Evolutionary conservation across 1,140 invertebrate species (phyloP), one percentile per base, ranked within the genome.

Genomic region (Xylocopa sonorina): DNA sequence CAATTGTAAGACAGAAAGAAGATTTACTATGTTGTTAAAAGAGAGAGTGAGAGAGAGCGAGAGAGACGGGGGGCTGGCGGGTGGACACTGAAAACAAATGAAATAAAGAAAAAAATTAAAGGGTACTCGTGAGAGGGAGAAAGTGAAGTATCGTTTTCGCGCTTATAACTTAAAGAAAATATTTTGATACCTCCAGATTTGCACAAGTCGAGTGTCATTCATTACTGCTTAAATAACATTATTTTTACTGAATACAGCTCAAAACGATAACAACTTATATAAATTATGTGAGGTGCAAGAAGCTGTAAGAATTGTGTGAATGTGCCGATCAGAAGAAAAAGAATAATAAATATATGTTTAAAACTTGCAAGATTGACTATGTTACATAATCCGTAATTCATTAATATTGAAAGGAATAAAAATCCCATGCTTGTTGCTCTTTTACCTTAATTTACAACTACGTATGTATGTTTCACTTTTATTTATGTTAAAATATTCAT

Each of bases 331-430:
- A 87, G 82, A 86, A 71, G 87, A 80, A 88, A 87, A 89, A 84
- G 86, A 88, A 89, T 90, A 90, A 91, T 90, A 91, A 92, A 92
- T 92, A 90, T 91, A 92, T 92, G 91, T 91, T 92, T 89, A 91
- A 91, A 92, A 89, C 82, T 89, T 88, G 74, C 84, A 83, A 84
- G 21, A 5, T n/a, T 74, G 58, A 38, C 3, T 41, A 48, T 34
- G 0, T 66, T 50, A 29, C 46, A 24, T 63, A 43, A 34, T 38
- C 32, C 21, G n/a, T n/a, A n/a, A n/a, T n/a, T n/a, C 29, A 32
- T 32, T 58, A 18, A 58, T 9, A 10, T 57, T 32, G 24, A 27
- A 53, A 53, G 27, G 24, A 53, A 53, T 53, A 53, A 53, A 53
- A 9, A 53, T n/a, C n/a, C n/a, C n/a, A n/a, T n/a, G n/a, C n/a